Conservation (phyloP, 2,113 vertebrate species). For the Vireo altiloquus region DNA sequence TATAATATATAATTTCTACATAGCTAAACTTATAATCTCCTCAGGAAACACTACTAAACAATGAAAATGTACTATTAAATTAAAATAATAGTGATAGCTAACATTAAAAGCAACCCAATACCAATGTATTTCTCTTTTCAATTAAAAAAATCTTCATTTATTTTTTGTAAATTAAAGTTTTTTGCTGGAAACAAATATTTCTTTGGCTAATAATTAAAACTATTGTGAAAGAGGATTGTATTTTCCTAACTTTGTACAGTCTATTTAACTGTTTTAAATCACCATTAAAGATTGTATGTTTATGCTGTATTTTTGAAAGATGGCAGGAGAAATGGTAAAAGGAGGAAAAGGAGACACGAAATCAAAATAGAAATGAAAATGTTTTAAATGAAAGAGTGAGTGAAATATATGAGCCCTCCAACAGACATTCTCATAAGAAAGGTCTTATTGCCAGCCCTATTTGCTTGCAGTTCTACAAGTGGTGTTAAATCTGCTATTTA, state of each 20-base stretch:
- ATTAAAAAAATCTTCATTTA: slow-evolving; percentile 55
- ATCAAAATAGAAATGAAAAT: not conserved
- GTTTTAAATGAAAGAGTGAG: not conserved
- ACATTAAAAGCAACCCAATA: slow-evolving; percentile 5
- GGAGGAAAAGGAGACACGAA: not conserved
- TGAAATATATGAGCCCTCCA: not conserved
- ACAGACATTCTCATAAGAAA: not conserved
- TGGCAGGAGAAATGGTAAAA: not conserved
- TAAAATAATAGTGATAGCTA: slow-evolving; percentile 21
- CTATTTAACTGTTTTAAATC: not conserved
- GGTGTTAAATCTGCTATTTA: not conserved
- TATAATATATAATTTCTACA: not conserved
- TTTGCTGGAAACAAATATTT: slow-evolving; percentile 46
- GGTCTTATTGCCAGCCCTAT: accelerated
- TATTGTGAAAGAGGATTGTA: not conserved
- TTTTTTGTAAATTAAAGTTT: slow-evolving; percentile 50
- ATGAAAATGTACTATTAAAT: not conserved
- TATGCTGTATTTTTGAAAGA: not conserved
- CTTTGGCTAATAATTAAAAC: slow-evolving; percentile 28
- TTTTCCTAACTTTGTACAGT: not conserved
- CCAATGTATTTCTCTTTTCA: slow-evolving; percentile 6
- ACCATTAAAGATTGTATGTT: not conserved
- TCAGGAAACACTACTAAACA: not conserved
- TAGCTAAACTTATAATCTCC: not conserved
- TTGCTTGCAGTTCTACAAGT: not conserved